These are phyloP conservation scores for Papilio elwesi DNA, from an alignment of 2,888 invertebrate species.

Conservation along the genomic window DNA sequence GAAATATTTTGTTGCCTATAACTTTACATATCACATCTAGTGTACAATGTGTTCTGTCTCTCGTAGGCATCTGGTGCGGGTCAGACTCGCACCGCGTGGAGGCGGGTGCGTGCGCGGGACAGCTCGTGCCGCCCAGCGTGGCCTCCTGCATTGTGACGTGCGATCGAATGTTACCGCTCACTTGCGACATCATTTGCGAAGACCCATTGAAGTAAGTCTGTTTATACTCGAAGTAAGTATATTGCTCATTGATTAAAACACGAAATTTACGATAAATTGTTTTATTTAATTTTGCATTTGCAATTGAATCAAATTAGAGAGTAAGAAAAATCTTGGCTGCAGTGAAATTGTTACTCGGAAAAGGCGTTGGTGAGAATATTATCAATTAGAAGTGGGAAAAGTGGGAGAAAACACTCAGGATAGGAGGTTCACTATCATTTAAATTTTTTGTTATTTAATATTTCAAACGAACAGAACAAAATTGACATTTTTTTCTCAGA, in stretches of 20 bases:
- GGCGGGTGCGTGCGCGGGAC: conserved; percentile 72
- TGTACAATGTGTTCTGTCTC: background rate
- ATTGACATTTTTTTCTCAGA: conserved; percentile 51
- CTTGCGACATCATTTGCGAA: conserved; percentile 66
- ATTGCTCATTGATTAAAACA: background rate
- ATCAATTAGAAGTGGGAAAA: too few species aligned
- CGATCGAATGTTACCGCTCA: conserved; percentile 53
- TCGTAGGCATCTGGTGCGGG: conserved; percentile 75
- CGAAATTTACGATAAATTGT: too few species aligned
- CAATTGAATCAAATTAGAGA: too few species aligned
- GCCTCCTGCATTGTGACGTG: conserved; percentile 68
- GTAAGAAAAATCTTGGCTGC: too few species aligned
- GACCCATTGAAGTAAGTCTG: conserved; percentile 68
- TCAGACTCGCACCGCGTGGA: conserved; percentile 73
- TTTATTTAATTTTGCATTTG: too few species aligned
- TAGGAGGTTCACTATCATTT: too few species aligned
- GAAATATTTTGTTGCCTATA: too few species aligned
- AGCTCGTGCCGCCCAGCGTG: conserved; percentile 68
- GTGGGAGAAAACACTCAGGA: too few species aligned
- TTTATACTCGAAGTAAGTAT: background rate
- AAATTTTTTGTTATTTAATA: background rate
- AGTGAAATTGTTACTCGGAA: too few species aligned
- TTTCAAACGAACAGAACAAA: conserved; percentile 1
- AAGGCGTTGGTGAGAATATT: too few species aligned
- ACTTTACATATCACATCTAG: too few species aligned